Percentiles rank a stretch among this genome's conserved stretches.
Conservation (phyloP, 2,113 vertebrate species). For the Panthera leo region DNA sequence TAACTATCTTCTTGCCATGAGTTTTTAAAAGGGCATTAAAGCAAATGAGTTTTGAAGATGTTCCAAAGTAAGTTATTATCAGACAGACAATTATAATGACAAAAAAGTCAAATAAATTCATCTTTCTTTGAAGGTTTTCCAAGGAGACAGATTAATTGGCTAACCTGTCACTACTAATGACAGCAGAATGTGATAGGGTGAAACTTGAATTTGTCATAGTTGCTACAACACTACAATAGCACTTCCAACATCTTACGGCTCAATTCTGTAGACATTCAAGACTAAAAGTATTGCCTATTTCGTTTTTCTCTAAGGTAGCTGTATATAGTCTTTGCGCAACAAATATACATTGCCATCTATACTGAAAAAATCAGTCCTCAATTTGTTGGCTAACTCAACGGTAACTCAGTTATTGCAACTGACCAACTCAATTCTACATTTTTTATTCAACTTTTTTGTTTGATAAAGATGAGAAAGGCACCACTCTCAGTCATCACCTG, state of each 20-base stretch:
- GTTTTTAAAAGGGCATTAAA: slow-evolving; percentile 59
- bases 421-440: background rate
- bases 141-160: slow-evolving; percentile 62
- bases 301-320: background rate
- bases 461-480: background rate
- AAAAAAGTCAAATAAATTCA: slow-evolving; percentile 55
- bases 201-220: slow-evolving; percentile 41
- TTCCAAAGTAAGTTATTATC: slow-evolving; percentile 61
- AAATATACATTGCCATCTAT: background rate
- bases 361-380: background rate
- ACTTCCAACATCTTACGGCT: background rate
- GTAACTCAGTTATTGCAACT: background rate
- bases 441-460: slow-evolving; percentile 17
- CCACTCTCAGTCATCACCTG: background rate
- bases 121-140: slow-evolving; percentile 68
- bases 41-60: slow-evolving; percentile 66
- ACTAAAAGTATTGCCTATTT: background rate
- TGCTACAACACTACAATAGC: background rate
- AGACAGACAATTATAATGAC: slow-evolving; percentile 45
- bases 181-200: background rate
- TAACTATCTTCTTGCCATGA: slow-evolving; percentile 59
- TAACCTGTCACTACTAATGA: slow-evolving; percentile 50
- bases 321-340: background rate
- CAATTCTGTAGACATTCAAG: slow-evolving; percentile 19
- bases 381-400: background rate